Conservation (phyloP, 2,888 invertebrate species). For the Trypoxylon attenuatum region DNA sequence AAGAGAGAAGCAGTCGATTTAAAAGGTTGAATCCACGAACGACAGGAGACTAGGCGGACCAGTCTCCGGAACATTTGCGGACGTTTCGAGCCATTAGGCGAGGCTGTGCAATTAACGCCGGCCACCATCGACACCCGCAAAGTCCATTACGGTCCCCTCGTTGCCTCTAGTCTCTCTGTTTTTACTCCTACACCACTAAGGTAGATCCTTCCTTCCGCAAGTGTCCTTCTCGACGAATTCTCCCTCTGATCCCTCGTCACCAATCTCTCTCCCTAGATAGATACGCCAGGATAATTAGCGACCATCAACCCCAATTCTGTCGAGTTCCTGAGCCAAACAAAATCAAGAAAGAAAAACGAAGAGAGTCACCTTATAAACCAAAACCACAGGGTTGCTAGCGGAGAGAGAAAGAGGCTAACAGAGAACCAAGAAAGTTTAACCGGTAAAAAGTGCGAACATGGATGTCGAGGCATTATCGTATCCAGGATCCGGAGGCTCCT, state of each 20-base stretch:
- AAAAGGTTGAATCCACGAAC: conserved; percentile 17
- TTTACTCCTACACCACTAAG: conserved; percentile 23
- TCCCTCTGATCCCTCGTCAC: conserved; percentile 27
- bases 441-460: conserved; percentile 20
- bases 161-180: conserved; percentile 31
- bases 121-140: conserved; percentile 40
- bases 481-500: too few relatives aligned
- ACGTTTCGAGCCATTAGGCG: conserved; percentile 42
- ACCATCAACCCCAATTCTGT: too few relatives aligned
- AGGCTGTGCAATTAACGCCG: conserved; percentile 43
- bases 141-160: conserved; percentile 34
- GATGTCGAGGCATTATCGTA: too few relatives aligned
- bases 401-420: too few relatives aligned
- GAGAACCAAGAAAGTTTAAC: too few relatives aligned
- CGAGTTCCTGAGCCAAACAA: too few relatives aligned
- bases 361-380: too few relatives aligned
- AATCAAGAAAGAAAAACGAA: too few relatives aligned
- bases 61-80: conserved; percentile 35
- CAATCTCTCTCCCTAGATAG: too few relatives aligned
- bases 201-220: conserved; percentile 6
- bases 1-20: conserved; percentile 7
- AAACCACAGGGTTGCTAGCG: too few relatives aligned
- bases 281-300: too few relatives aligned
- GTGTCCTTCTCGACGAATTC: conserved; percentile 15
- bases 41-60: conserved; percentile 22